These are phyloP conservation scores for Botia kubotai DNA, from an alignment of 2,797 vertebrate genomes.

Conservation along the genomic window DNA sequence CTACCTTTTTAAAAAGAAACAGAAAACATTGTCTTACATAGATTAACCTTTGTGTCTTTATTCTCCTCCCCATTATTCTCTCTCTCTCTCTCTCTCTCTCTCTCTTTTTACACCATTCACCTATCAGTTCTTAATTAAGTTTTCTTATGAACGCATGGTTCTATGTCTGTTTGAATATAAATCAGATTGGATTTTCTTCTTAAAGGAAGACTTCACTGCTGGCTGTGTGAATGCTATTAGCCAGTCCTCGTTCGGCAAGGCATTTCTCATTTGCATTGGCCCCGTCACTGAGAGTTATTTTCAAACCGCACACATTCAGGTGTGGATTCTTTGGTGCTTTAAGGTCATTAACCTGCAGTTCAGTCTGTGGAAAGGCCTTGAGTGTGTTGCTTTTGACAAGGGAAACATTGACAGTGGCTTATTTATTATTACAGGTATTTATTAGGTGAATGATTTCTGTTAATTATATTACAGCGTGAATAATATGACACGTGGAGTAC, in stretches of 20 bases:
- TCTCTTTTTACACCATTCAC: constrained; percentile 56
- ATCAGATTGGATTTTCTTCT: constrained; percentile 62
- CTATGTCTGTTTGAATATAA: constrained; percentile 73
- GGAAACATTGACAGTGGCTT: constrained; percentile 12
- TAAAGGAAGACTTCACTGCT: constrained; percentile 57
- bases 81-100: constrained; percentile 43
- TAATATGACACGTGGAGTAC: background rate
- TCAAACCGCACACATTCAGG: constrained; percentile 27
- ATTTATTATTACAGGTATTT: constrained; percentile 12
- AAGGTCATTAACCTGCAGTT: constrained; percentile 13
- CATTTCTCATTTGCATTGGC: constrained; percentile 30
- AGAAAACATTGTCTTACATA: background rate
- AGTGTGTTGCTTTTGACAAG: constrained; percentile 14
- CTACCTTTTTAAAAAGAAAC: background rate
- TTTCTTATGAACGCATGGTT: constrained; percentile 56
- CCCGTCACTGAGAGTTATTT: constrained; percentile 1
- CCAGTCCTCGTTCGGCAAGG: constrained; percentile 49
- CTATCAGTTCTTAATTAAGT: constrained; percentile 35
- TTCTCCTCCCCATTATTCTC: background rate
- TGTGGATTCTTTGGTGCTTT: constrained; percentile 16
- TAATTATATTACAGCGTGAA: constrained; percentile 18
- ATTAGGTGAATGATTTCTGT: constrained; percentile 2
- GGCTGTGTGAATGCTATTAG: constrained; percentile 46
- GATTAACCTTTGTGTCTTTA: constrained; percentile 3
- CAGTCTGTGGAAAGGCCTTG: constrained; percentile 30